Percentiles rank a stretch among this genome's conserved stretches.
phyloP scores from a whole-genome alignment of 2,113 vertebrate genomes.

The Pavo muticus region DNA sequence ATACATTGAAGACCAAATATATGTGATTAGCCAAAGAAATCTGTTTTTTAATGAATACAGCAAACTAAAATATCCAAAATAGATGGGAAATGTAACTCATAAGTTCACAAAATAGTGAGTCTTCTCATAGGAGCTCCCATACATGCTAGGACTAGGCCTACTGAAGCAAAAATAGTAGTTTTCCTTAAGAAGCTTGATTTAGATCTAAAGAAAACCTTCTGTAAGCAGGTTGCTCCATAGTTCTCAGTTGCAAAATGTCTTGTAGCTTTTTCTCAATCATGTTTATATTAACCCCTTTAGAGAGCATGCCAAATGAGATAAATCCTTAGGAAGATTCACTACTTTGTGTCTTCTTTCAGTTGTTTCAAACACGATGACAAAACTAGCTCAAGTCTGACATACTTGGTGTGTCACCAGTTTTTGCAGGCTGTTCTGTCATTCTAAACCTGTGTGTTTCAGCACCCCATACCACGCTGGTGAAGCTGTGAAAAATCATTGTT shows the following conservation, averaged over 20 bases:
- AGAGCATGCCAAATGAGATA: neutral
- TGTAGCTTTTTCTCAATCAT: constrained; percentile 44
- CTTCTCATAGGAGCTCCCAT: neutral
- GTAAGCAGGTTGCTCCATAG: constrained; percentile 12
- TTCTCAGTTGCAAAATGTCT: constrained; percentile 29
- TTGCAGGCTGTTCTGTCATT: neutral
- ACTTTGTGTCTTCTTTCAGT: neutral
- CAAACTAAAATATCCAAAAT: neutral
- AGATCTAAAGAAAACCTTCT: neutral
- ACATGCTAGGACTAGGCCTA: neutral
- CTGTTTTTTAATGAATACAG: neutral
- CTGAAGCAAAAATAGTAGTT: neutral
- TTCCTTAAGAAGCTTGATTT: neutral
- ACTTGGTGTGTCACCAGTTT: neutral
- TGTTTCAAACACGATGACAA: neutral
- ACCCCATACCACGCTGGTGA: neutral
- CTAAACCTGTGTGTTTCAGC: neutral
- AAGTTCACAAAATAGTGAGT: neutral
- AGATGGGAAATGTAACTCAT: neutral
- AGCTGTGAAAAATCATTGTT: neutral
- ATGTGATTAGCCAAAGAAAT: neutral
- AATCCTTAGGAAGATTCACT: neutral
- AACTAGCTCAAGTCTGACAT: neutral
- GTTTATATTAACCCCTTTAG: neutral
- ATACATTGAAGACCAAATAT: neutral